A percentile compares a stretch with the other conserved stretches of the same genome.
Evolutionary conservation across 2,797 vertebrate species (phyloP).

Genomic region (Momotus momota): DNA sequence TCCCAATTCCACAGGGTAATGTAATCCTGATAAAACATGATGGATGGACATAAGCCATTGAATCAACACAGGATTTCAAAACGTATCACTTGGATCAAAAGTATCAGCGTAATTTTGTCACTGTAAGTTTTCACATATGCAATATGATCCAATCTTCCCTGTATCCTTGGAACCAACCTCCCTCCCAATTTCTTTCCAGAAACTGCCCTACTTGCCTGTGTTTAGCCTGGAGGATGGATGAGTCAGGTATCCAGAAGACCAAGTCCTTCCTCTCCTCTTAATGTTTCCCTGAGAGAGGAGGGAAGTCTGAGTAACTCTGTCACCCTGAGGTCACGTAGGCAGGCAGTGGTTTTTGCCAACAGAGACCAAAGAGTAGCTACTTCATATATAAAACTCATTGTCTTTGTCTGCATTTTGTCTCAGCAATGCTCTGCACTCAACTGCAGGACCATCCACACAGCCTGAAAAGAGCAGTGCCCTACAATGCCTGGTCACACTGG

Average conservation of each 20-base stretch:
- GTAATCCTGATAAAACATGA: neutral
- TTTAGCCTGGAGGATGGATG: neutral
- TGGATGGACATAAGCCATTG: neutral
- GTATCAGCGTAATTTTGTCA: neutral
- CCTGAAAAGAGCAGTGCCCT: neutral
- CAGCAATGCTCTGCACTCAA: neutral
- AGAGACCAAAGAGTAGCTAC: neutral
- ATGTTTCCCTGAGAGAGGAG: neutral
- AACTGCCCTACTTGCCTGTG: neutral
- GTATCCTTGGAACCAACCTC: neutral
- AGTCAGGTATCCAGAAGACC: neutral
- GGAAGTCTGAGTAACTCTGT: neutral
- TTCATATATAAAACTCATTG: neutral
- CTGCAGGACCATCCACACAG: accelerated
- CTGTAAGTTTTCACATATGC: neutral
- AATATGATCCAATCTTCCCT: neutral
- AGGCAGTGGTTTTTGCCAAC: neutral
- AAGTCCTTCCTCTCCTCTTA: neutral
- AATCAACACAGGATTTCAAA: neutral
- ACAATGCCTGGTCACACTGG: accelerated
- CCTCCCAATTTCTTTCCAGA: neutral
- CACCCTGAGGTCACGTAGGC: too few species aligned
- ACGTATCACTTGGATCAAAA: neutral
- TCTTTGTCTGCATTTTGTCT: neutral
- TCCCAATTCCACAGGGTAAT: neutral